Conservation (phyloP, 2,113 vertebrate species). For the Leucosticte australis region DNA sequence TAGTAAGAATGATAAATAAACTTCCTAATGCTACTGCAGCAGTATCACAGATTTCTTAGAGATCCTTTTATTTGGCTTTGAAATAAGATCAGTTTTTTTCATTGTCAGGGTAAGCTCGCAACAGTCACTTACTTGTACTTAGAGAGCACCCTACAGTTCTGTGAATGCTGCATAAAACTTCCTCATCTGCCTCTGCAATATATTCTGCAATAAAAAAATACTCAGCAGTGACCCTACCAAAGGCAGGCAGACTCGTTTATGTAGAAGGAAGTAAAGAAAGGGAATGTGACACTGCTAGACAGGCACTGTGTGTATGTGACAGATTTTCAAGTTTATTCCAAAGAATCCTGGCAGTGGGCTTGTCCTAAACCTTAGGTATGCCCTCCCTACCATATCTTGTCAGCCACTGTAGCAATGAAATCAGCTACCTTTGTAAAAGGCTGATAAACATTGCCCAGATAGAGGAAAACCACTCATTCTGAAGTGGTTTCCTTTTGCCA, state of each 20-base stretch:
- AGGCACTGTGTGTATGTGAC: neutral
- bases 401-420: neutral
- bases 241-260: neutral
- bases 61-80: neutral
- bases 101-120: neutral
- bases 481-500: conserved; percentile 37
- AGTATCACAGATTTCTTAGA: neutral
- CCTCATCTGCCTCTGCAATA: neutral
- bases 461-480: conserved; percentile 17
- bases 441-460: neutral
- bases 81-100: neutral
- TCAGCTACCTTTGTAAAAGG: neutral
- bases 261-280: neutral
- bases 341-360: neutral
- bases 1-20: neutral
- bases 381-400: no score
- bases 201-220: neutral
- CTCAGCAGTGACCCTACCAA: neutral
- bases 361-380: neutral
- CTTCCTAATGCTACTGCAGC: neutral
- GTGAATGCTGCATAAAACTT: neutral
- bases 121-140: neutral
- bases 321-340: neutral
- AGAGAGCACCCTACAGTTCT: neutral
- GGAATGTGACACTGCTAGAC: neutral